A percentile compares a stretch with the other conserved stretches of the same genome.
Conservation (phyloP, 2,888 invertebrate species). For the Villa cingulata region DNA sequence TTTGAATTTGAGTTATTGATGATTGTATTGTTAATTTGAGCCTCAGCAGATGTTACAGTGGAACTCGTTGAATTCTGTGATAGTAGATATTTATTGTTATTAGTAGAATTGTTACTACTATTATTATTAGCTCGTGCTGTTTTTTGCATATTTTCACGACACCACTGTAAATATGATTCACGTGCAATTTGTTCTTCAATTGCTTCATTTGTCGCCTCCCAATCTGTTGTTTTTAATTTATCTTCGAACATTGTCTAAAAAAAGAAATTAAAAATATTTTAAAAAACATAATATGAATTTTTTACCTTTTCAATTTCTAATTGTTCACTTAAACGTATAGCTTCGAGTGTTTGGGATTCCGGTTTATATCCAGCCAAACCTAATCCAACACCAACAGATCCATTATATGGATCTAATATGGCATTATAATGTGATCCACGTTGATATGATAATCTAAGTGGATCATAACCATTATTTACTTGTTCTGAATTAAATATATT, state of each 20-base stretch:
- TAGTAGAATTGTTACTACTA: not conserved
- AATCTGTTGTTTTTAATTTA: constrained; percentile 76
- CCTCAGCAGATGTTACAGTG: constrained; percentile 13
- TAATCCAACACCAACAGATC: constrained; percentile 67
- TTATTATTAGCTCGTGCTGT: not conserved
- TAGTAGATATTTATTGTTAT: not conserved
- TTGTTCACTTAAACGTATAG: constrained; percentile 63
- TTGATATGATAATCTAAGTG: constrained; percentile 75
- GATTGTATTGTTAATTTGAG: not conserved
- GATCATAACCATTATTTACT: constrained; percentile 55
- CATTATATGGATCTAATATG: constrained; percentile 70
- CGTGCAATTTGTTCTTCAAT: constrained; percentile 77
- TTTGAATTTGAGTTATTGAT: not conserved
- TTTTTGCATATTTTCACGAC: constrained; percentile 49
- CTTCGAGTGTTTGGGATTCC: constrained; percentile 58
- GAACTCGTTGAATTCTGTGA: constrained; percentile 7
- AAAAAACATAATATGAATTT: not conserved
- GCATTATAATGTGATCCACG: constrained; percentile 79
- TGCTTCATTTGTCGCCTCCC: constrained; percentile 85
- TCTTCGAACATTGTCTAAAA: constrained; percentile 74
- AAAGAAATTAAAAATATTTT: no score
- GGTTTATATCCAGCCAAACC: constrained; percentile 71
- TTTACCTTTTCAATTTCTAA: constrained; percentile 62
- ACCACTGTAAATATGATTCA: constrained; percentile 72
- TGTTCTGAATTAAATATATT: constrained; percentile 72